Conservation (phyloP, 2,797 vertebrate species). For the Rhynchonycteris naso region DNA sequence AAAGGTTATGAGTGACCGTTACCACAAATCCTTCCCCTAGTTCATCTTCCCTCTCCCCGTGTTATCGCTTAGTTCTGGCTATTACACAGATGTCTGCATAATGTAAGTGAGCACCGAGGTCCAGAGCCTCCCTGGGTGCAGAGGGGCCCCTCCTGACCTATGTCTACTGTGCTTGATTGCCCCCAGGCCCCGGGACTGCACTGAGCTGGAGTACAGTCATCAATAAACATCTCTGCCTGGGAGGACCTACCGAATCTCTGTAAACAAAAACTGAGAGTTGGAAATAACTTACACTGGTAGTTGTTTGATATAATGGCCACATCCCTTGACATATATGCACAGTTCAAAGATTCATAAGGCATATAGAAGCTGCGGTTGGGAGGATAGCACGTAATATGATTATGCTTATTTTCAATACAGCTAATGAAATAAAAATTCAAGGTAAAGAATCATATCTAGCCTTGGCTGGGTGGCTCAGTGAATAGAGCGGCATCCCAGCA, state of each 20-base stretch:
- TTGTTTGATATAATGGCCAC: not conserved
- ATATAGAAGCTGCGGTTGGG: not conserved
- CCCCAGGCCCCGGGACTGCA: not conserved
- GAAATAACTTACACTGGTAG: not conserved
- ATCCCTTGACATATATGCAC: not conserved
- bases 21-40: not conserved
- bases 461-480: too few relatives aligned
- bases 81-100: not conserved
- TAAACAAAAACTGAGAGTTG: not conserved
- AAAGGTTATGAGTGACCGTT: not conserved
- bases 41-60: fast-evolving
- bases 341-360: not conserved
- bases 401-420: not conserved
- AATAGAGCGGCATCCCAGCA: too few relatives aligned
- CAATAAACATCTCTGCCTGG: constrained; percentile 1
- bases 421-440: constrained; percentile 24
- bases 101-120: not conserved
- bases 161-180: not conserved
- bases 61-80: not conserved
- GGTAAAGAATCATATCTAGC: constrained; percentile 19
- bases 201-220: not conserved
- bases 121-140: not conserved
- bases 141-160: not conserved
- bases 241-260: not conserved
- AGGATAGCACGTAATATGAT: not conserved